A percentile compares a stretch with the other conserved stretches of the same genome.
Evolutionary conservation across 2,113 vertebrate species (phyloP).

Genomic region (Triplophysa dalaica): DNA sequence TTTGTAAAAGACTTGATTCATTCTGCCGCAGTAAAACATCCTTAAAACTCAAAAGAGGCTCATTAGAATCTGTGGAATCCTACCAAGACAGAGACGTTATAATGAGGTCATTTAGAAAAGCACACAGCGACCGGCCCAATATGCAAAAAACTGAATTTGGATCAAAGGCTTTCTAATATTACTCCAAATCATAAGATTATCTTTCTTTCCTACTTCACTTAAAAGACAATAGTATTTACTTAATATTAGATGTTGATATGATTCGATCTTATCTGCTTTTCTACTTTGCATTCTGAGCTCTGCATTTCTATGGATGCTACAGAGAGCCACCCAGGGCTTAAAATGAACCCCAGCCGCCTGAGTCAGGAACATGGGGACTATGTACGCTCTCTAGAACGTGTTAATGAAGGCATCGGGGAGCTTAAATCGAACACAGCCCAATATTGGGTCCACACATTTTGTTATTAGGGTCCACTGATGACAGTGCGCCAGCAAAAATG

Average conservation of each 20-base stretch:
- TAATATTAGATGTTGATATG: not conserved
- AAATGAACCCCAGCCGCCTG: not conserved
- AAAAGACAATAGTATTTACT: not conserved
- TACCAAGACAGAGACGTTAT: slow-evolving; percentile 21
- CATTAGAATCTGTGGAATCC: slow-evolving; percentile 12
- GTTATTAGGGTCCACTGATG: not conserved
- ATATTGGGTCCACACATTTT: not conserved
- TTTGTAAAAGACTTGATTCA: slow-evolving; percentile 15
- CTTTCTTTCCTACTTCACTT: not conserved
- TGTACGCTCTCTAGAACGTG: not conserved
- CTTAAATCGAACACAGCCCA: not conserved
- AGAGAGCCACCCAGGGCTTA: not conserved
- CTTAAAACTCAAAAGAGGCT: slow-evolving; percentile 28
- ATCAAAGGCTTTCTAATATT: not conserved
- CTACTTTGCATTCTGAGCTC: not conserved
- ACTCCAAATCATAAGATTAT: not conserved
- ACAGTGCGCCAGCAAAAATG: not conserved
- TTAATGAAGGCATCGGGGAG: slow-evolving; percentile 1
- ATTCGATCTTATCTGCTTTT: slow-evolving; percentile 6
- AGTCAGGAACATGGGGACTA: slow-evolving; percentile 5
- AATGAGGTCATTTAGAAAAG: slow-evolving; percentile 31
- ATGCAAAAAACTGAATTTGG: slow-evolving; percentile 5
- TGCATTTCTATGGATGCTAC: not conserved
- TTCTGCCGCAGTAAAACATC: not conserved
- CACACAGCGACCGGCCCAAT: slow-evolving; percentile 3